Evolutionary conservation across 2,888 invertebrate species (phyloP), one percentile per base, ranked within the genome.

Genomic region (Drosophila histrio): DNA sequence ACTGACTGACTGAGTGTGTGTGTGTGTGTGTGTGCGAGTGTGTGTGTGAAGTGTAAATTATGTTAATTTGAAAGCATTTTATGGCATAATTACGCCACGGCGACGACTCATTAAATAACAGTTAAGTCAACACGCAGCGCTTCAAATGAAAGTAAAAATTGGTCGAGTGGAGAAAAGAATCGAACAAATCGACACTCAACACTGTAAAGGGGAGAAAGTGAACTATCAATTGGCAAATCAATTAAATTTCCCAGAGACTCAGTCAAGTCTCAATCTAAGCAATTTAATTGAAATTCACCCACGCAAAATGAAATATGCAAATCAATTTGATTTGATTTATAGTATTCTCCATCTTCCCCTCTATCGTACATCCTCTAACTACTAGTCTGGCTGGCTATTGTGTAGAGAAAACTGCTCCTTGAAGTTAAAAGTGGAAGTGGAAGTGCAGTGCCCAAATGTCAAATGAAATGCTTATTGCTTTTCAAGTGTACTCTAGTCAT

Each of bases 51-150:
- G 84, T 81, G 84, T 64, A 71, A 87, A 83, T 78, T 74, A 84
- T 87, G 87, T 75, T 78, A 87, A 83, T 83, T 87, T 72, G 65
- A 68, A 84, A 83, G 63, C 68, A 72, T 74, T 79, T 87, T 84
- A 76, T 81, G 78, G 68, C 78, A 76, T 76, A 87, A 83, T 84
- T 84, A 78, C 71, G 38, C 26, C 50, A 24, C 59, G 28, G 38
- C 54, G 46, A 58, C 61, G 62, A 59, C 46, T 72, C 78, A 75
- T 84, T 83, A 81, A 83, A 73, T 73, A 84, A 78, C 77, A 64
- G 83, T 86, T 81, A 84, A 70, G 62, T 69, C 43, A 30, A 67
- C 60, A 59, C 69, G 53, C 47, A 43, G 49, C 34, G 32, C 34
- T 15, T 22, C 44, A 74, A 79, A 64, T 66, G 85, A 84, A 83